Percentiles rank a stretch among this genome's conserved stretches.
Evolutionary conservation across 2,888 invertebrate genomes (phyloP).

Genomic region (Melipona bicolor): DNA sequence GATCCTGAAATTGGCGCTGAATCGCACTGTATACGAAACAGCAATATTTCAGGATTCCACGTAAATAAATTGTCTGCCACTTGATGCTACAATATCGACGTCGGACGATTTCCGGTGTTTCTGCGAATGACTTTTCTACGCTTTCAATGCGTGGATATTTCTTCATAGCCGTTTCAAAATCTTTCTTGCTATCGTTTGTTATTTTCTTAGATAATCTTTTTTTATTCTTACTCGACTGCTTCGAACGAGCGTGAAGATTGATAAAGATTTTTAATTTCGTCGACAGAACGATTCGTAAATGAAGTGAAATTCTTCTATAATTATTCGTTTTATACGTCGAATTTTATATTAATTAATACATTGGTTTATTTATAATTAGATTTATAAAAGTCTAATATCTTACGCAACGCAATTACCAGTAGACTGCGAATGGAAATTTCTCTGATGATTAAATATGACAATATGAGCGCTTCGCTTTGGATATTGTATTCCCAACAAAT

Average conservation of each 20-base stretch:
- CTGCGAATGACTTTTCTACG: not conserved
- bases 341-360: not conserved
- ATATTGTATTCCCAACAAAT: no score
- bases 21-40: not conserved
- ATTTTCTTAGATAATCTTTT: not conserved
- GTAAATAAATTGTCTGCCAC: conserved; percentile 41
- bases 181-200: not conserved
- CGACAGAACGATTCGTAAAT: no score
- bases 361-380: no score
- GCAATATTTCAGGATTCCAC: conserved; percentile 28
- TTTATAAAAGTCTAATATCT: not conserved
- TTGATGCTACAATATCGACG: conserved; percentile 1
- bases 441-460: no score
- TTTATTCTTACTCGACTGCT: not conserved
- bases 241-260: not conserved
- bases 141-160: not conserved
- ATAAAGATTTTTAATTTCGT: not conserved
- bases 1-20: conserved; percentile 41
- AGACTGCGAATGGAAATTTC: no score
- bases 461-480: no score
- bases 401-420: no score
- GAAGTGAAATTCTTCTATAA: not conserved
- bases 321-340: not conserved
- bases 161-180: not conserved
- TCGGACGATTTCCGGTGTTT: conserved; percentile 39